phyloP scores from a whole-genome alignment of 2,797 vertebrate species.

The Morus bassanus region DNA sequence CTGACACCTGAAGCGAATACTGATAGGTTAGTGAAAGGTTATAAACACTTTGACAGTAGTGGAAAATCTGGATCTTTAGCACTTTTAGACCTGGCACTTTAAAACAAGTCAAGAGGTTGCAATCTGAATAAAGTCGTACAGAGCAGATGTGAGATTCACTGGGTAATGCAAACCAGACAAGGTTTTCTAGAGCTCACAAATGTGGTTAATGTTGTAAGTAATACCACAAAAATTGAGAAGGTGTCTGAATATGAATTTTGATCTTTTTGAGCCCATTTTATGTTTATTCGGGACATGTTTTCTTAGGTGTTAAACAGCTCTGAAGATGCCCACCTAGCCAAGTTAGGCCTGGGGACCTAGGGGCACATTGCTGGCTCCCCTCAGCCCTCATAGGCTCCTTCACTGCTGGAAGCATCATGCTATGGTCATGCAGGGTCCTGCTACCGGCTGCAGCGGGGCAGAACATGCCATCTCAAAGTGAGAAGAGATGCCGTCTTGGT shows the following conservation, averaged over 20 bases:
- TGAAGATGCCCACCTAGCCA: not conserved
- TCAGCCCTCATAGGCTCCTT: not conserved
- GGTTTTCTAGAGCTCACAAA: not conserved
- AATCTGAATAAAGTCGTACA: not conserved
- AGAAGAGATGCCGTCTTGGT: not conserved
- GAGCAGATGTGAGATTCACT: not conserved
- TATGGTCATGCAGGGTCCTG: accelerated
- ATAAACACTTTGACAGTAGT: not conserved
- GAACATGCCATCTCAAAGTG: not conserved
- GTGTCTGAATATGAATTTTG: not conserved
- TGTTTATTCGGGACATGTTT: not conserved
- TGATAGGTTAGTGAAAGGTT: not conserved
- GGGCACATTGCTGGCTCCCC: accelerated
- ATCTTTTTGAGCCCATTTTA: not conserved
- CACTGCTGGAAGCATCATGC: accelerated
- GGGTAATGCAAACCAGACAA: not conserved
- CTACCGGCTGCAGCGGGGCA: accelerated
- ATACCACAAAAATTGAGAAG: not conserved
- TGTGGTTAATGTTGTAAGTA: not conserved
- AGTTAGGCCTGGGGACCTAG: too few relatives aligned
- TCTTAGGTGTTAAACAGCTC: not conserved
- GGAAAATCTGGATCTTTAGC: not conserved
- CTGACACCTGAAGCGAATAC: not conserved
- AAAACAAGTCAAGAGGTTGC: not conserved
- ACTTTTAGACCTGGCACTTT: not conserved